These are phyloP conservation scores for Microctenopoma stevenorrisi DNA, from an alignment of 2,797 vertebrate species.

Conservation along the genomic window DNA sequence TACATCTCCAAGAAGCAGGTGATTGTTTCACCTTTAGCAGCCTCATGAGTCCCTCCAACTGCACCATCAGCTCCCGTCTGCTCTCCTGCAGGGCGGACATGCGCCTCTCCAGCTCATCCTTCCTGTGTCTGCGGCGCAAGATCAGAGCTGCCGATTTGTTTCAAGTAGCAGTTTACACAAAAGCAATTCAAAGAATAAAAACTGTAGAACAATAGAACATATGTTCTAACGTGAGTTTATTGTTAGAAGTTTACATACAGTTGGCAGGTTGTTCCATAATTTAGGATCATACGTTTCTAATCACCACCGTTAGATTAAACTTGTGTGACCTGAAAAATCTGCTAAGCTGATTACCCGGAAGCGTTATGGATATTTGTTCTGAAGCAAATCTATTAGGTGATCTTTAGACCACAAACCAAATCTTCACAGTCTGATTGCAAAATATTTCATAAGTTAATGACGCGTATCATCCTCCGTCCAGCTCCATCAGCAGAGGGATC, in stretches of 20 bases:
- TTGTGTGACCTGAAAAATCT: background rate
- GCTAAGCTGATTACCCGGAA: background rate
- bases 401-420: no score
- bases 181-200: no score
- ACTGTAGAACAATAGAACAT: no score
- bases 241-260: background rate
- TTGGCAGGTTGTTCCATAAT: background rate
- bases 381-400: background rate
- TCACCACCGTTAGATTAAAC: background rate
- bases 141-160: background rate
- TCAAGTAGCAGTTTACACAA: background rate
- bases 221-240: no score
- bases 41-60: conserved; percentile 97
- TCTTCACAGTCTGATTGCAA: background rate
- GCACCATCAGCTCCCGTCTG: conserved; percentile 96
- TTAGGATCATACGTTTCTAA: background rate
- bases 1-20: background rate
- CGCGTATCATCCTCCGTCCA: no score
- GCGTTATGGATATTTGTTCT: background rate
- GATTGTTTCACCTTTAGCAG: conserved; percentile 89
- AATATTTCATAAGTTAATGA: background rate
- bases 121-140: conserved; percentile 78
- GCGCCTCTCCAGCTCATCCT: conserved; percentile 95
- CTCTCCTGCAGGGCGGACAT: conserved; percentile 98
- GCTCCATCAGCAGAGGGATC: background rate